Base-by-base conservation (phyloP, 2,113 vertebrate species). In the Thermophis baileyi region DNA sequence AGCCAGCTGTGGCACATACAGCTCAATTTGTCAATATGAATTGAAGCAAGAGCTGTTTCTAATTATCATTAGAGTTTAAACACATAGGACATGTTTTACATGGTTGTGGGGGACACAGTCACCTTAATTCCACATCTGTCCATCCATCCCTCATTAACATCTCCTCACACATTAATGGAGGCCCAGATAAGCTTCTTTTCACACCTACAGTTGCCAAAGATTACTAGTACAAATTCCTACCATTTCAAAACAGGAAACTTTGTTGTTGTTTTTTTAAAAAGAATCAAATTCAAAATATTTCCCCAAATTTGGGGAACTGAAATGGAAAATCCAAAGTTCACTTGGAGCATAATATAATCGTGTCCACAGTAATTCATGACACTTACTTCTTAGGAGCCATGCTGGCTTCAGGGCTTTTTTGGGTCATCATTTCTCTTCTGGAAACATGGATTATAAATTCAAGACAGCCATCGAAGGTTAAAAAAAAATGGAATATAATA, bases 351-450 rank as follows among this genome's bases (percentile, higher is more conserved):
- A 40, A 81, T 20, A 81, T 81, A 40, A 81, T 81, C 16, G 0
- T 81, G 35, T 16, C 69, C 16, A 40, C 1, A 1, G 35, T 81
- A 81, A 81, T 40, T 81, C 69, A 40, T 81, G 16, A 40, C 6
- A 63, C n/a, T 35, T 81, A 20, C 69, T 81, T 40, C 69, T 16
- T 81, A 8, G 16, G 35, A 81, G 16, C 60, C 93, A 94, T 97
- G 93, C 94, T 99, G 93, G 96, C 98, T 60, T 98, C 99, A 0
- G 98, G 97, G 0, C 97, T 99, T 93, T 96, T 98, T 92, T 99
- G 98, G 10, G 96, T 97, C 1, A 95, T 98, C 49, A 51, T 98
- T 7, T 97, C 98, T 55, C 95, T 98, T 86, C 88, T 97, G 25
- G 92, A 95, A 85, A 97, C 97, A 87, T 93, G 91, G 11, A 89